Percentiles rank a stretch among this genome's conserved stretches.
Conservation (phyloP, 1,140 invertebrate genomes). For the Cataglyphis hispanica region DNA sequence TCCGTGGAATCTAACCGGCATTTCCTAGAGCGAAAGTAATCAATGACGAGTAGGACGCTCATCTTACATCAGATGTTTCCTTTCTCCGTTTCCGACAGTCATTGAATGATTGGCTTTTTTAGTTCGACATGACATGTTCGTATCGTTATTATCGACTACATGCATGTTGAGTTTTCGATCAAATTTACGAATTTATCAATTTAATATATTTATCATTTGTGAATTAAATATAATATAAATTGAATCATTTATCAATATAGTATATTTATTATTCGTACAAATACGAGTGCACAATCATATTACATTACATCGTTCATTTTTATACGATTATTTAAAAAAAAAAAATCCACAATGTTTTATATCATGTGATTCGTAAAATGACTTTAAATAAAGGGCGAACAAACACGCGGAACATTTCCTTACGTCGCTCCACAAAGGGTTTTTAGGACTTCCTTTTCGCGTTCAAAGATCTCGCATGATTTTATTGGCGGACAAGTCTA, state of each 20-base stretch:
- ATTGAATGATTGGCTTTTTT: not conserved
- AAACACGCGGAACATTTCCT: not conserved
- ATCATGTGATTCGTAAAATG: not conserved
- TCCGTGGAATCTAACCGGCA: not conserved
- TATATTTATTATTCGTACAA: not conserved
- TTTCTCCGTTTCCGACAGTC: not conserved
- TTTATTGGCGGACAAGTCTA: not conserved
- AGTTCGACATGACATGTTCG: not conserved
- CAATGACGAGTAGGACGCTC: not conserved
- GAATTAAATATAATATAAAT: too few species aligned
- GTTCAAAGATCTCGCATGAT: not conserved
- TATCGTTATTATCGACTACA: not conserved
- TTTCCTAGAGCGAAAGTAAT: not conserved
- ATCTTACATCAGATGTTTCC: not conserved
- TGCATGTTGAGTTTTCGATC: not conserved
- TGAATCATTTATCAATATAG: not conserved
- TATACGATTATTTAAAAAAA: not conserved
- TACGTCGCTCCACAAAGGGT: not conserved
- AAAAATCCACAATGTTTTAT: not conserved
- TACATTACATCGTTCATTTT: not conserved
- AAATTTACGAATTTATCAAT: not conserved
- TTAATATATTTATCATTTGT: not conserved
- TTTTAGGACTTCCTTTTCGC: not conserved
- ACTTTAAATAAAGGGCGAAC: not conserved
- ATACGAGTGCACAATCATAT: not conserved